These are phyloP conservation scores for Erithacus rubecula DNA, from an alignment of 2,797 vertebrate genomes.

Conservation along the genomic window DNA sequence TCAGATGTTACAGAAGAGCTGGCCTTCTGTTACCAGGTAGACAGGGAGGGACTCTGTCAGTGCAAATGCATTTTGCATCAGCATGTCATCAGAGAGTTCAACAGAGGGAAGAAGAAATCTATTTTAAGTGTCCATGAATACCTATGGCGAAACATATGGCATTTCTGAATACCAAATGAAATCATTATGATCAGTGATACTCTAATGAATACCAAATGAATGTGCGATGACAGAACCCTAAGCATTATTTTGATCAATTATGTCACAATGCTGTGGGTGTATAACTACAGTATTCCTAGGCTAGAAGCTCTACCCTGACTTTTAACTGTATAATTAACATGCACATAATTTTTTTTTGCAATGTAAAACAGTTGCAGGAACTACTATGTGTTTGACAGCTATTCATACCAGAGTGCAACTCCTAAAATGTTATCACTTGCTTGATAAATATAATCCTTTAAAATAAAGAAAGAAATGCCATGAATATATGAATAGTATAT, in stretches of 20 bases:
- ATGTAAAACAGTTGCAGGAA: background rate
- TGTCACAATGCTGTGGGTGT: background rate
- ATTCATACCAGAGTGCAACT: background rate
- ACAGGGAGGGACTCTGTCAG: background rate
- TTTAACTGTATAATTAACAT: conserved; percentile 3
- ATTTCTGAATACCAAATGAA: conserved; percentile 51
- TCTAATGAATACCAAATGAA: conserved; percentile 44
- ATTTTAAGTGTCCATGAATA: conserved; percentile 45
- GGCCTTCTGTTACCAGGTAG: background rate
- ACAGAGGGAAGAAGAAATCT: conserved; percentile 35
- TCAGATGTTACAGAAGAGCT: background rate
- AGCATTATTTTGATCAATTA: conserved; percentile 51
- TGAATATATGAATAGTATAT: background rate
- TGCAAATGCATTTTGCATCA: conserved; percentile 35
- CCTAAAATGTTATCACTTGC: background rate
- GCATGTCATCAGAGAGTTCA: conserved; percentile 27
- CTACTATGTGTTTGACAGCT: background rate
- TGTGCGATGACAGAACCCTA: background rate
- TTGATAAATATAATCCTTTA: background rate
- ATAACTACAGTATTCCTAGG: background rate
- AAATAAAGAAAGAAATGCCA: background rate
- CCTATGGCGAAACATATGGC: conserved; percentile 18
- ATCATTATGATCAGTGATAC: conserved; percentile 30
- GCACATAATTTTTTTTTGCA: background rate
- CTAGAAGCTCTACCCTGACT: background rate